Base-by-base conservation (phyloP, 2,113 vertebrate species). In the Alces alces region DNA sequence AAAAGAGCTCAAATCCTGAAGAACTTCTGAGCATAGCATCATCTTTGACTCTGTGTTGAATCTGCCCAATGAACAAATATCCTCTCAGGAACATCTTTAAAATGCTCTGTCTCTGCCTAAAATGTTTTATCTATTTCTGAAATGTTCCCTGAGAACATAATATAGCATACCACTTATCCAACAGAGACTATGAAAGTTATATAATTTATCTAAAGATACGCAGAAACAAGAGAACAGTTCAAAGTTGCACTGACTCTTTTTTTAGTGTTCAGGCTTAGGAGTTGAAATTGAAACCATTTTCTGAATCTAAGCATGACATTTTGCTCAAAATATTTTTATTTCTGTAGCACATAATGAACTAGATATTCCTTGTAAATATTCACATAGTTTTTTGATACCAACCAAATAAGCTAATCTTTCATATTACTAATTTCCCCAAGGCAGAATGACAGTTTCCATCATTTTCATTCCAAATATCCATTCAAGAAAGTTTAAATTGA, bases 401-500 rank as follows among this genome's bases (percentile, higher is more conserved):
- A 93, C 64, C 39, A 61, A 36, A 39, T 30, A 89, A 39, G 25
- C 64, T 89, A 30, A 39, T 55, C 36, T 73, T 86, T n/a, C 52
- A 70, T 54, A 39, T 89, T 73, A 54, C 9, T 73, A 54, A 79
- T 61, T 93, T 60, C 50, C 57, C 83, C 64, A 85, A 50, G 25
- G 36, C 58, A 96, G n/a, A 88, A 54, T 66, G 33, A 60, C 10
- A 90, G 58, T 57, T 86, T 92, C 45, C 50, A 64, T 76, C 39
- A 33, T 30, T 93, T 91, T 85, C 28, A 70, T 85, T 16, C 45
- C 76, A 93, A 86, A 57, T 64, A 83, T 15, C 91, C 57, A 33
- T 54, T 95, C 33, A 82, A 78, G 52, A 93, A 96, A 84, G 12
- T 55, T 93, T 86, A 95, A 91, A 70, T 17, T 84, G 66, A 94